Evolutionary conservation across 2,113 vertebrate genomes (phyloP), one percentile per base, ranked within the genome.

Genomic region (Psettodes erumei): DNA sequence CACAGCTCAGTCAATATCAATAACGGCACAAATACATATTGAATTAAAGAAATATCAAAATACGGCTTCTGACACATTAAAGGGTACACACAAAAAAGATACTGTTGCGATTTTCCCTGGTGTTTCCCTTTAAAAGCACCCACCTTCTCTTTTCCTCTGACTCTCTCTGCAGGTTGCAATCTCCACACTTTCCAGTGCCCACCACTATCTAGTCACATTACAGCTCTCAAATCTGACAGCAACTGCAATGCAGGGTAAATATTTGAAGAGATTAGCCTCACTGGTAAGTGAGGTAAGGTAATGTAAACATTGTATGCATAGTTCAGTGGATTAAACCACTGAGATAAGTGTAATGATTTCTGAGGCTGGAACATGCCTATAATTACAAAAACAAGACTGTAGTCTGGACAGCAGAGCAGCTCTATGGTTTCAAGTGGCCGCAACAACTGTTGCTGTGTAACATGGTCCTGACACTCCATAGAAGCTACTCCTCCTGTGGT

Each of bases 241-340:
- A 72, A 50, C 56, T 37, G 25, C 8, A n/a, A 70, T 30, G 42
- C 40, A 56, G 50, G 51, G 64, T 63, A 62, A 74, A 83, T 54
- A 77, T 83, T 79, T 63, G 42, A 82, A 70, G 45, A 71, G 53
- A 75, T 69, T 53, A 66, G 42, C 21, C 9, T 15, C 12, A 0
- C 45, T 40, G 32, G 19, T 54, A 27, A n/a, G n/a, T n/a, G n/a
- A n/a, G n/a, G n/a, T n/a, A 81, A 65, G 19, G 21, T 3, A 67
- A 67, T 66, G 47, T 64, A 60, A 67, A 76, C 51, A 61, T 1
- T 28, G 30, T 11, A 61, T 43, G 30, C 61, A 67, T 48, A 48
- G 19, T 42, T 59, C 1, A 37, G 7, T 45, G 7, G 15, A 61
- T 71, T 48, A 30, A 40, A 50, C 18, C 13, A 9, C 55, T 15